A percentile compares a stretch with the other conserved stretches of the same genome.
Conservation (phyloP, 2,797 vertebrate species). For the Megaceryle alcyon region DNA sequence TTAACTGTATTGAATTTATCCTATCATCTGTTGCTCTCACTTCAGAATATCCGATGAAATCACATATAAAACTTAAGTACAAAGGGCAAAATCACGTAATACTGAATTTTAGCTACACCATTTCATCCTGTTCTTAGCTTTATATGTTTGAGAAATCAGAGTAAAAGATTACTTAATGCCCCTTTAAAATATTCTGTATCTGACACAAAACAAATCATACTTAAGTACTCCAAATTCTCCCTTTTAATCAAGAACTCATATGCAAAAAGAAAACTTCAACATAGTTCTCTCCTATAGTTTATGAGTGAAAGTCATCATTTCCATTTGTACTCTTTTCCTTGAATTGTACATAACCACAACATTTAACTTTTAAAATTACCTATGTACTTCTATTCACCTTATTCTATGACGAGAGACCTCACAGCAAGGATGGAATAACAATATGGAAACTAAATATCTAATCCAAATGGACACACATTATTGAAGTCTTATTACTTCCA, state of each 20-base stretch:
- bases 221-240: not conserved
- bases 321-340: not conserved
- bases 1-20: not conserved
- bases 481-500: conserved; percentile 82
- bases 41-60: not conserved
- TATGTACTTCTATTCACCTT: conserved; percentile 38
- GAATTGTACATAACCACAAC: not conserved
- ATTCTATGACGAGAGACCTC: conserved; percentile 68
- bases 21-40: not conserved
- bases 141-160: not conserved
- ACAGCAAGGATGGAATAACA: conserved; percentile 78
- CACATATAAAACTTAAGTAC: not conserved
- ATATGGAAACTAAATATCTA: conserved; percentile 77
- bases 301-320: not conserved
- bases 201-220: not conserved
- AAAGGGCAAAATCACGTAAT: not conserved
- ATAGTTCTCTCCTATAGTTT: not conserved
- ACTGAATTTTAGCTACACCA: not conserved
- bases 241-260: not conserved
- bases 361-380: conserved; percentile 11
- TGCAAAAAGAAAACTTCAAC: not conserved
- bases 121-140: not conserved
- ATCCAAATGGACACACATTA: conserved; percentile 76
- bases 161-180: not conserved
- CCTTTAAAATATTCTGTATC: conserved; percentile 4